phyloP scores from a whole-genome alignment of 30 jellyfish, hydroid and myxozoan genomes.

The Pelagia noctiluca region DNA sequence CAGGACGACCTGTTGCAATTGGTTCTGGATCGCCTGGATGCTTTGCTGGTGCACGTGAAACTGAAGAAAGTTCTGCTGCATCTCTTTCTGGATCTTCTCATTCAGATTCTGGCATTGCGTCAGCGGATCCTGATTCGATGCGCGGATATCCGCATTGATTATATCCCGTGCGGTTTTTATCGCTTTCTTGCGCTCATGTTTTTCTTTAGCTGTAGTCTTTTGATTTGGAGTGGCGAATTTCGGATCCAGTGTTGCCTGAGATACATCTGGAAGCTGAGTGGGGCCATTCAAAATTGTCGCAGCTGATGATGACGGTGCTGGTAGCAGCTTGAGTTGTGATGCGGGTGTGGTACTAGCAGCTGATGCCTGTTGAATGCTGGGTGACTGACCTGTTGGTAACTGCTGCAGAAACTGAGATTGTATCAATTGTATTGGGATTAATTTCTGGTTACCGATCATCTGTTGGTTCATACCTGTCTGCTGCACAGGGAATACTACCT shows the following conservation, averaged over 20 bases:
- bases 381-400: slow-evolving; percentile 21
- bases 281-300: slow-evolving; percentile 20
- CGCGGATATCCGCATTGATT: slow-evolving; percentile 69
- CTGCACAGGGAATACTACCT: neutral
- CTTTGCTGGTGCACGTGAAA: slow-evolving; percentile 96
- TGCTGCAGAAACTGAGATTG: slow-evolving; percentile 7
- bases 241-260: neutral
- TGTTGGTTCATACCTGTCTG: slow-evolving; percentile 6
- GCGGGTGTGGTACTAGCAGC: slow-evolving; percentile 3
- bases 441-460: neutral
- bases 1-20: slow-evolving; percentile 81
- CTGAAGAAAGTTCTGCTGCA: slow-evolving; percentile 93
- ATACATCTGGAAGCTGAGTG: neutral
- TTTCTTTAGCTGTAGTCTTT: slow-evolving; percentile 37
- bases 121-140: slow-evolving; percentile 57
- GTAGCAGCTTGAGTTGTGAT: slow-evolving; percentile 12
- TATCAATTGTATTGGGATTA: neutral
- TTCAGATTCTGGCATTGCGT: slow-evolving; percentile 84
- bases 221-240: slow-evolving; percentile 50
- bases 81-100: slow-evolving; percentile 85
- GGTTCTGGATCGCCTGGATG: slow-evolving; percentile 86
- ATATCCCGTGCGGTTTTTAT: slow-evolving; percentile 68
- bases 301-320: slow-evolving; percentile 12
- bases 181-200: slow-evolving; percentile 64
- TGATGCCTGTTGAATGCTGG: neutral